Conservation (phyloP, 2,113 vertebrate genomes). For the Pristiophorus japonicus region DNA sequence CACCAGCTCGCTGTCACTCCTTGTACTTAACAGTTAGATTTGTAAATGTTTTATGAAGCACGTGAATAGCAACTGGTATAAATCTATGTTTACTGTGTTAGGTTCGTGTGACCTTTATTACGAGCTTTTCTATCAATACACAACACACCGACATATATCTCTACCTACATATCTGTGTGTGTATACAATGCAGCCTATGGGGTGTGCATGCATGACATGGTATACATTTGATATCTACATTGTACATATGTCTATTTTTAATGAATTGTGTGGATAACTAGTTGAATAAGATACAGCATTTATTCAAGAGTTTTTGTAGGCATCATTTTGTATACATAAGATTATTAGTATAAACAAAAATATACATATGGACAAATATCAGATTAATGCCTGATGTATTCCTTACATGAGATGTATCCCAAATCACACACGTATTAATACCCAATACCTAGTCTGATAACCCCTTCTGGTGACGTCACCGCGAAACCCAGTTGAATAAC, state of each 20-base stretch:
- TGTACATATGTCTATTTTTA: not conserved
- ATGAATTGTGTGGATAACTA: not conserved
- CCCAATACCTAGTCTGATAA: not conserved
- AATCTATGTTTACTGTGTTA: not conserved
- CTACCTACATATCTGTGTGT: not conserved
- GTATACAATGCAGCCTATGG: not conserved
- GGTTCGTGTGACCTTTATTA: not conserved
- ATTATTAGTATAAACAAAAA: not conserved
- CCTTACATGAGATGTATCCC: not conserved
- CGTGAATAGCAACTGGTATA: slow-evolving; percentile 13
- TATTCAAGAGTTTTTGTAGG: not conserved
- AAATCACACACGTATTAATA: not conserved
- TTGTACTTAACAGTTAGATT: slow-evolving; percentile 43
- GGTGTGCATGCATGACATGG: not conserved
- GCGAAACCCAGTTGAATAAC: not conserved
- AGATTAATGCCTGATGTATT: no score
- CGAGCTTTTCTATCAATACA: not conserved
- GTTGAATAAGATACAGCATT: not conserved
- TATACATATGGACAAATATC: not conserved
- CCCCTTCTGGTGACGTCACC: not conserved
- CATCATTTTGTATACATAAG: not conserved
- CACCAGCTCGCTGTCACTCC: slow-evolving; percentile 47
- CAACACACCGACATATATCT: not conserved
- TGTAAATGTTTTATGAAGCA: slow-evolving; percentile 30
- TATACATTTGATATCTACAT: not conserved